Evolutionary conservation across 1,140 invertebrate genomes (phyloP).

Genomic region (Calephelis nemesis): DNA sequence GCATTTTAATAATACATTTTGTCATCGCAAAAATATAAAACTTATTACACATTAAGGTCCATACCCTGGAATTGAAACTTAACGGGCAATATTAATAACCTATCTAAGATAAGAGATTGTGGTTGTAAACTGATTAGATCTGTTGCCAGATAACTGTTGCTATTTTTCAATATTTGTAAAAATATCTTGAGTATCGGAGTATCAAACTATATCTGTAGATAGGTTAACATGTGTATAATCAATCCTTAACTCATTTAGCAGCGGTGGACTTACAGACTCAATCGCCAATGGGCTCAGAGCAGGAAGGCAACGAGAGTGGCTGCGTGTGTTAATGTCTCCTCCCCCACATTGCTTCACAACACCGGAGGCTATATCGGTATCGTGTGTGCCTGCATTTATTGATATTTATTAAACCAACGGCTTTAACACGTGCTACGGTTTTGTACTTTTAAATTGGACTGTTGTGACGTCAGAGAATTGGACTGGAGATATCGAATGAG

Average conservation of each 20-base stretch:
- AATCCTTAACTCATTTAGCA: conserved; percentile 64
- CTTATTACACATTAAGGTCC: too few species aligned
- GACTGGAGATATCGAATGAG: neutral
- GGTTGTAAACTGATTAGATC: too few species aligned
- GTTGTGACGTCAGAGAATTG: conserved; percentile 2
- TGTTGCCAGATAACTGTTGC: too few species aligned
- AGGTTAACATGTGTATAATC: neutral
- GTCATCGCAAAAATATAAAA: too few species aligned
- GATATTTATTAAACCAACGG: conserved; percentile 13
- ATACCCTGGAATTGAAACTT: too few species aligned
- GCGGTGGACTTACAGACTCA: conserved; percentile 90
- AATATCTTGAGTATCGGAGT: neutral
- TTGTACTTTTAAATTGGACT: conserved; percentile 11
- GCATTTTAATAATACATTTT: too few species aligned
- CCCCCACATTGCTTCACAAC: conserved; percentile 33
- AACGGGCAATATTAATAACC: too few species aligned
- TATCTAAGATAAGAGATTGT: too few species aligned
- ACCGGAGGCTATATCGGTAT: conserved; percentile 14
- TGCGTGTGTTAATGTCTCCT: conserved; percentile 84
- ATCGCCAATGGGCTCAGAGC: conserved; percentile 85
- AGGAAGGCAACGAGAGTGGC: conserved; percentile 87
- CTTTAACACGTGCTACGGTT: conserved; percentile 17
- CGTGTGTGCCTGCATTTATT: conserved; percentile 16
- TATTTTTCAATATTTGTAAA: too few species aligned
- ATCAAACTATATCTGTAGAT: neutral